Conservation (phyloP, 1,140 invertebrate species). For the Calliphora vicina region DNA sequence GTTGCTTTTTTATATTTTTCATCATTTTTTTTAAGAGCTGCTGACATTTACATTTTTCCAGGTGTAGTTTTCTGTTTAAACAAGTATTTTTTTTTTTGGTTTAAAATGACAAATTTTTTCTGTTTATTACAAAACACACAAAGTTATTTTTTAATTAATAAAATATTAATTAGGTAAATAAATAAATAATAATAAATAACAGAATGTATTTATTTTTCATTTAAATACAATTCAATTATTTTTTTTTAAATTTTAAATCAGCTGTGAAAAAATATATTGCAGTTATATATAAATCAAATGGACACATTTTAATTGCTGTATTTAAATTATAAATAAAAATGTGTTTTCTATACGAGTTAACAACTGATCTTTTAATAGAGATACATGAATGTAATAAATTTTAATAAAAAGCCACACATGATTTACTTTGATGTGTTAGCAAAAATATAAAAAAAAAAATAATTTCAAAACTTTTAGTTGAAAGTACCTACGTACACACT, state of each 20-base stretch:
- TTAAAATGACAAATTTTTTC: background rate
- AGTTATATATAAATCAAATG: too few relatives aligned
- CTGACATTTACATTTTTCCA: background rate
- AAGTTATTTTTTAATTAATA: constrained; percentile 6
- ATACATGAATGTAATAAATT: background rate
- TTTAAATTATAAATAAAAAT: too few relatives aligned
- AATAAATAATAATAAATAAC: background rate
- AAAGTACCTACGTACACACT: background rate
- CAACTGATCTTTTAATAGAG: too few relatives aligned
- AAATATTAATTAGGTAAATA: background rate
- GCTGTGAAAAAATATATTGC: too few relatives aligned
- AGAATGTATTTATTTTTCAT: background rate
- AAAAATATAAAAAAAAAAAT: too few relatives aligned
- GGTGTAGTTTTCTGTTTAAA: background rate
- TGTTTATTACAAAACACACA: background rate
- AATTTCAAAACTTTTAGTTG: background rate
- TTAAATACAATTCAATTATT: background rate
- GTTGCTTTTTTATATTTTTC: background rate
- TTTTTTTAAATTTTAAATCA: too few relatives aligned
- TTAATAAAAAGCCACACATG: background rate
- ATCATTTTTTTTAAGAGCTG: too few relatives aligned
- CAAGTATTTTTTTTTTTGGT: background rate
- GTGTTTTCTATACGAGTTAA: too few relatives aligned
- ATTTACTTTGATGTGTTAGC: background rate
- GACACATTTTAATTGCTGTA: too few relatives aligned